A percentile compares a stretch with the other conserved stretches of the same genome.
Conservation (phyloP, 2,797 vertebrate genomes). For the Cossypha niveicapilla region DNA sequence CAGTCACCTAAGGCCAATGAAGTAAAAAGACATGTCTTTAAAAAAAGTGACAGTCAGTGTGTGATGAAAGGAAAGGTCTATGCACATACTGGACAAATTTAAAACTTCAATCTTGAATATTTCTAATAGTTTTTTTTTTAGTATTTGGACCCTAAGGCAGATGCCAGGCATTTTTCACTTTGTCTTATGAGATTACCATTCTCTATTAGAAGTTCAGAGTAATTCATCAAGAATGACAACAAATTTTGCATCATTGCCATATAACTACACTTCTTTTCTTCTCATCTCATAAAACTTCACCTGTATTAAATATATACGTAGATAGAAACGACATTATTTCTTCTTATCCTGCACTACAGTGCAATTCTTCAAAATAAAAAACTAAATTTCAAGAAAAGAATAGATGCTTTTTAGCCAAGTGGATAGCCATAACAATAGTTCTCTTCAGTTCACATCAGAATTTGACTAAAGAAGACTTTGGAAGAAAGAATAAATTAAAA, state of each 20-base stretch:
- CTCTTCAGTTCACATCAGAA: background rate
- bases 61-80: background rate
- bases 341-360: background rate
- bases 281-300: background rate
- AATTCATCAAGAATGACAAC: background rate
- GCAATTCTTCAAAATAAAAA: background rate
- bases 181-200: background rate
- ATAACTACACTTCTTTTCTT: background rate
- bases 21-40: background rate
- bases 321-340: background rate
- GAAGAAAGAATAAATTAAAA: background rate
- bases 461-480: background rate
- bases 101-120: background rate
- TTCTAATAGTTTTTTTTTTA: background rate
- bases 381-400: background rate
- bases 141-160: background rate
- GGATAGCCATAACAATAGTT: background rate
- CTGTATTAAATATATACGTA: background rate
- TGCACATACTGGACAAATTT: background rate
- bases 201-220: background rate
- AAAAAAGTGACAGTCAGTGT: background rate
- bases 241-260: background rate
- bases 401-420: background rate
- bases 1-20: background rate
- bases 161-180: background rate